A percentile compares a stretch with the other conserved stretches of the same genome.
Evolutionary conservation across 37 sponge, comb jelly and placozoan species (phyloP).

Genomic region (Amphimedon queenslandica): DNA sequence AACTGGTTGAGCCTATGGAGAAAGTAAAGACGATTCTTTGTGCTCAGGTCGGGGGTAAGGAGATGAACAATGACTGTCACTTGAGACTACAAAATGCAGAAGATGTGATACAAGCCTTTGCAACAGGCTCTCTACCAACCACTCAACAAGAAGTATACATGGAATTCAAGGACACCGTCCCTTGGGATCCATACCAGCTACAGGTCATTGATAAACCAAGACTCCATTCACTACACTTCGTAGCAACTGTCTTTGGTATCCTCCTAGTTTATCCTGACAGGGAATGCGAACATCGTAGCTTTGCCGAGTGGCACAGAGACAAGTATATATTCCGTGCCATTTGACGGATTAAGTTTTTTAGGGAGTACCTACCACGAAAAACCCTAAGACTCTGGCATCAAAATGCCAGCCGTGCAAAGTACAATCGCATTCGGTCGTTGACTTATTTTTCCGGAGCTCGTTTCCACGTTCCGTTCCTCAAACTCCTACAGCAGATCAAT

Average conservation of each 20-base stretch:
- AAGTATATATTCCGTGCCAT: constrained; percentile 50
- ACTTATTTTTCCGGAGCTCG: constrained; percentile 14
- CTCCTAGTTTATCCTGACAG: constrained; percentile 62
- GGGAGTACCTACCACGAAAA: constrained; percentile 34
- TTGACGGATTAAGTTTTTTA: constrained; percentile 55
- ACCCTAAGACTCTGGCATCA: constrained; percentile 52
- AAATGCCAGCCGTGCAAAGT: constrained; percentile 31
- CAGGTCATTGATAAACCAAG: constrained; percentile 39
- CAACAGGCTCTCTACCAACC: constrained; percentile 37
- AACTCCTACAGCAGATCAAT: constrained; percentile 33
- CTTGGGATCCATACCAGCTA: constrained; percentile 70
- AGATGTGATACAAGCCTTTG: constrained; percentile 69
- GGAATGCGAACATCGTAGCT: constrained; percentile 39
- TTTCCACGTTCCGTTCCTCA: constrained; percentile 30
- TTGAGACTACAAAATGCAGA: no score
- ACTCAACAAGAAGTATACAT: constrained; percentile 56
- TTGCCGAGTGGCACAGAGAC: constrained; percentile 79
- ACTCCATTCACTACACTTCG: constrained; percentile 61
- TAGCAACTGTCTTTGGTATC: constrained; percentile 82
- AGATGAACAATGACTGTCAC: no score
- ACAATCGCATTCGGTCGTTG: background rate
- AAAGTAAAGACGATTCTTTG: no score
- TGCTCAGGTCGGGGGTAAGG: no score
- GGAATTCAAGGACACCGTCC: constrained; percentile 30
- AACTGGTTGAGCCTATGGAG: no score